These are phyloP conservation scores for Druceiella hillmani DNA, from an alignment of 2,888 invertebrate genomes.

Conservation along the genomic window DNA sequence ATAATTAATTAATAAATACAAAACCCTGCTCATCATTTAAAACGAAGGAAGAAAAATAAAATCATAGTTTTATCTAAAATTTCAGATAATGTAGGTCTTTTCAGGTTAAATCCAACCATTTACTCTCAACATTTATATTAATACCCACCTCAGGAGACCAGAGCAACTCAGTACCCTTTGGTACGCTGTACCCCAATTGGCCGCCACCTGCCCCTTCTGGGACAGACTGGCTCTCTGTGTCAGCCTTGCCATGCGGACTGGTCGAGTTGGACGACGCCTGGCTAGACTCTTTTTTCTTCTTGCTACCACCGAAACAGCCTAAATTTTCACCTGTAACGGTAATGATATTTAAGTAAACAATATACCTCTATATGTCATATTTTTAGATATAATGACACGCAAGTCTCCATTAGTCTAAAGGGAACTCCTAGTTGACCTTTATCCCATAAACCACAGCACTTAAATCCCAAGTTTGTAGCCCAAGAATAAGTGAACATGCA, in stretches of 20 bases:
- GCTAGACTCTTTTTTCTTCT: constrained; percentile 82
- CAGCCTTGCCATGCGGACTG: constrained; percentile 48
- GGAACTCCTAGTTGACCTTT: constrained; percentile 28
- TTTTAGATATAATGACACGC: constrained; percentile 1
- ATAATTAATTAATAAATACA: no score
- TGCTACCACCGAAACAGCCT: constrained; percentile 94
- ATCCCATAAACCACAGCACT: neutral
- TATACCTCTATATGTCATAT: neutral
- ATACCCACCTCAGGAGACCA: constrained; percentile 46
- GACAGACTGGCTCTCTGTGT: constrained; percentile 37
- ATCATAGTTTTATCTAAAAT: no score
- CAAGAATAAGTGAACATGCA: no score
- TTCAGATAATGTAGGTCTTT: no score
- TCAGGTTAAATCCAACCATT: neutral
- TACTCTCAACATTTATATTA: neutral
- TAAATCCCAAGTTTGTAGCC: no score
- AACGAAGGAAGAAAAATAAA: no score
- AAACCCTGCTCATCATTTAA: no score
- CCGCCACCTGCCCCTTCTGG: constrained; percentile 41
- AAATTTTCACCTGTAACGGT: constrained; percentile 71
- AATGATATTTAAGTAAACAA: constrained; percentile 12
- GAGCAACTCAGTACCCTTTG: constrained; percentile 48
- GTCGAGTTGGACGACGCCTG: constrained; percentile 51
- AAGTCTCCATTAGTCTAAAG: constrained; percentile 20
- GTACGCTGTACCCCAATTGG: constrained; percentile 71